phyloP scores from a whole-genome alignment of 2,888 invertebrate genomes.

The Melikaiella ostensackeni region DNA sequence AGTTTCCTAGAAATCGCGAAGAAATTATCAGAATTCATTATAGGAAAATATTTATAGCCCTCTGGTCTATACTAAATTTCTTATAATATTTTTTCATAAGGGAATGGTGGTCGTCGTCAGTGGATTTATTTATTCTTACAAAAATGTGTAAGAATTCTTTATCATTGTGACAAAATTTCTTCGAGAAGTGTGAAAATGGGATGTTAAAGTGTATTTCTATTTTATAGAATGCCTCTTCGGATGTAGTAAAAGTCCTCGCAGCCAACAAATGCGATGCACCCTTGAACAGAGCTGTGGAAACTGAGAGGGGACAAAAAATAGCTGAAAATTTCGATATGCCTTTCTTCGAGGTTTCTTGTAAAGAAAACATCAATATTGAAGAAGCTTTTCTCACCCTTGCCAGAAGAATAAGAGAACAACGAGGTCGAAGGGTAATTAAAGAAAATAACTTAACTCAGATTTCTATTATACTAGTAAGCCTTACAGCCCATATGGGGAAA shows the following conservation, averaged over 20 bases:
- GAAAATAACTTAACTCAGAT: not conserved
- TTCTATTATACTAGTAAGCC: not conserved
- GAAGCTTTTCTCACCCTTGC: slow-evolving; percentile 89
- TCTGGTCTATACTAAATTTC: too few species aligned
- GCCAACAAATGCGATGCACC: slow-evolving; percentile 92
- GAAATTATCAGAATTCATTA: too few species aligned
- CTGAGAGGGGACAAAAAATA: slow-evolving; percentile 90
- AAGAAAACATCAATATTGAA: slow-evolving; percentile 91
- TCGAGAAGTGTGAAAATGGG: too few species aligned
- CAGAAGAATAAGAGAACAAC: slow-evolving; percentile 89
- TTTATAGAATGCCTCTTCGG: slow-evolving; percentile 89
- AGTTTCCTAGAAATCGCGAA: too few species aligned
- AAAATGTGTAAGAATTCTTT: too few species aligned
- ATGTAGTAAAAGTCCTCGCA: slow-evolving; percentile 90
- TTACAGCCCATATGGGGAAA: too few species aligned
- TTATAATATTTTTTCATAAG: too few species aligned
- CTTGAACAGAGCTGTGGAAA: slow-evolving; percentile 87
- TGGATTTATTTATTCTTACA: too few species aligned
- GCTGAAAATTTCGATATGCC: slow-evolving; percentile 93
- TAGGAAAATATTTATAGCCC: too few species aligned
- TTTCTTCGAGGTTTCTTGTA: slow-evolving; percentile 93
- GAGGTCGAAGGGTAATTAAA: slow-evolving; percentile 83
- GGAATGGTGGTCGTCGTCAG: too few species aligned
- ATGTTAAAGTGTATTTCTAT: slow-evolving; percentile 1
- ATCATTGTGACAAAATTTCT: too few species aligned